Evolutionary conservation across 2,113 vertebrate genomes (phyloP).

Genomic region (Oriolus oriolus): DNA sequence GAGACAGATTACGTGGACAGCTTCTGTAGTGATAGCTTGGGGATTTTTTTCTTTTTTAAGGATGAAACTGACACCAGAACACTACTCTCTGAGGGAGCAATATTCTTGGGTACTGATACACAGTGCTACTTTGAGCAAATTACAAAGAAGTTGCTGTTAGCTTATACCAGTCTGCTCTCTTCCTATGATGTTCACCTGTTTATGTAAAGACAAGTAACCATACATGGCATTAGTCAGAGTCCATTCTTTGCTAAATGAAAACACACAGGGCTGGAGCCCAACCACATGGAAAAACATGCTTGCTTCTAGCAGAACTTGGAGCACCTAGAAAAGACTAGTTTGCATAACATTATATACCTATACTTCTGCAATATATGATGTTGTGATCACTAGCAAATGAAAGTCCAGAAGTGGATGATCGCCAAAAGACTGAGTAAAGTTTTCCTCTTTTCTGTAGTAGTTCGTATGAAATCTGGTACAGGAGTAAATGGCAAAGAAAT

Average conservation of each 20-base stretch:
- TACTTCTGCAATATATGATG: neutral
- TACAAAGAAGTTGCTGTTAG: neutral
- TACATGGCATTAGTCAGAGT: neutral
- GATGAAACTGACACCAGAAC: neutral
- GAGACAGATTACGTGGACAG: neutral
- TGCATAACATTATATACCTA: neutral
- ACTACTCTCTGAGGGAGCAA: neutral
- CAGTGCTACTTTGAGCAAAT: neutral
- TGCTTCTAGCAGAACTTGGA: neutral
- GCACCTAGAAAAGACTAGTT: neutral
- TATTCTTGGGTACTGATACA: neutral
- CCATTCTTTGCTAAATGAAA: neutral
- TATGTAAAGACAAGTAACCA: neutral
- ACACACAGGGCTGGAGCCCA: neutral
- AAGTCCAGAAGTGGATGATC: neutral
- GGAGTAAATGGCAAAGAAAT: neutral
- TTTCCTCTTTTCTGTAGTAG: neutral
- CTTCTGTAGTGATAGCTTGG: neutral
- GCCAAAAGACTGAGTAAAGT: neutral
- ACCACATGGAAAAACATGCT: neutral
- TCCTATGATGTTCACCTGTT: neutral
- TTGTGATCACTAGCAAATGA: neutral
- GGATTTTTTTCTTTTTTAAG: neutral
- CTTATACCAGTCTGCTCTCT: neutral
- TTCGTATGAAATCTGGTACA: neutral